A percentile compares a stretch with the other conserved stretches of the same genome.
Evolutionary conservation across 2,888 invertebrate species (phyloP).

Genomic region (Tricholauxania praeusta): DNA sequence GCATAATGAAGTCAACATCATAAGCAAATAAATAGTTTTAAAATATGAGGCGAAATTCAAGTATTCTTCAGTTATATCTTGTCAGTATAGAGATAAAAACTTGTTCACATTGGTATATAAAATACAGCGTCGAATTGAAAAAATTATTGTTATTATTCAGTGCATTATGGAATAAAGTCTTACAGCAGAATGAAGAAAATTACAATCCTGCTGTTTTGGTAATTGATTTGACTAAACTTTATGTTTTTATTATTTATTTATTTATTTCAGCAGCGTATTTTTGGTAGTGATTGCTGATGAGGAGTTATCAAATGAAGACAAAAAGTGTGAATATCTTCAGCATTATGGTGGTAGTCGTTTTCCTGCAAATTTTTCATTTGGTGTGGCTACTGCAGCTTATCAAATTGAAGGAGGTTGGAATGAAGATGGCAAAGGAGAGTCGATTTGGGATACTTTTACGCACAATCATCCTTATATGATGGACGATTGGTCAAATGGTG

Average conservation of each 20-base stretch:
- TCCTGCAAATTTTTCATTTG: constrained; percentile 54
- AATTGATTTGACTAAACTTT: not conserved
- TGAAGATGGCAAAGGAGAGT: constrained; percentile 69
- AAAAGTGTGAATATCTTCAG: constrained; percentile 40
- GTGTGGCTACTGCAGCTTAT: constrained; percentile 58
- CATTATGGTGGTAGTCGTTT: constrained; percentile 48
- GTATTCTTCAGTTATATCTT: too few relatives aligned
- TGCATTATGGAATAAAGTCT: not conserved
- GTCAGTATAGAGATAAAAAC: too few relatives aligned
- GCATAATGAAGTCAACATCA: too few relatives aligned
- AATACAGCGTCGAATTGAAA: too few relatives aligned
- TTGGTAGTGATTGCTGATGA: not conserved
- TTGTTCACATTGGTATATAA: too few relatives aligned
- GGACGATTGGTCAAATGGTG: constrained; percentile 69
- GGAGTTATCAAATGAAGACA: not conserved
- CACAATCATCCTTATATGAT: constrained; percentile 64
- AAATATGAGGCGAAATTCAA: too few relatives aligned
- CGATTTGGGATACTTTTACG: constrained; percentile 69
- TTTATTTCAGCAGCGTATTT: not conserved
- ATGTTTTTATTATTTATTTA: not conserved
- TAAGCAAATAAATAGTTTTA: too few relatives aligned
- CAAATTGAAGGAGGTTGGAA: constrained; percentile 61
- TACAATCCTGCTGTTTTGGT: not conserved
- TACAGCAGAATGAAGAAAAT: not conserved
- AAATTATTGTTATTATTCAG: too few relatives aligned